Conservation (phyloP, 2,888 invertebrate species). For the Apodemia zela region DNA sequence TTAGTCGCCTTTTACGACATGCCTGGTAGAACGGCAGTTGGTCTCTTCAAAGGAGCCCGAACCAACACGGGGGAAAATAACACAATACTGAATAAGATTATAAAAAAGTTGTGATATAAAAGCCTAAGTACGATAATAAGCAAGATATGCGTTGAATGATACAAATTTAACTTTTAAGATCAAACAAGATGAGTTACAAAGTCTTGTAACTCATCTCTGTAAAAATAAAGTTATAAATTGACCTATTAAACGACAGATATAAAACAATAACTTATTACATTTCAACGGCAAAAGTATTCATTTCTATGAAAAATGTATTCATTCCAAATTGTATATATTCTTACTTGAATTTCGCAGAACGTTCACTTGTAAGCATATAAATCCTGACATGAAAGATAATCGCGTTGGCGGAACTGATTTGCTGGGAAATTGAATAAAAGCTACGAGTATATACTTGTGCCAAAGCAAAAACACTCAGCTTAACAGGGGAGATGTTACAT, state of each 20-base stretch:
- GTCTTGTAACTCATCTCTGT: too few relatives aligned
- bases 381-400: conserved; percentile 73
- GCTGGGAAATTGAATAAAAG: conserved; percentile 76
- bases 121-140: too few relatives aligned
- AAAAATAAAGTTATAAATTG: not conserved
- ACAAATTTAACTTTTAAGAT: not conserved
- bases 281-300: conserved; percentile 8
- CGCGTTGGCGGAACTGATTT: conserved; percentile 76
- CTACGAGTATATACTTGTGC: conserved; percentile 34
- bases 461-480: conserved; percentile 7
- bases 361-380: conserved; percentile 47
- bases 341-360: conserved; percentile 7
- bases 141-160: too few relatives aligned
- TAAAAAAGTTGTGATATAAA: too few relatives aligned
- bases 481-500: conserved; percentile 1
- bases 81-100: too few relatives aligned
- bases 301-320: conserved; percentile 38
- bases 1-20: too few relatives aligned
- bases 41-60: too few relatives aligned
- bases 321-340: conserved; percentile 41
- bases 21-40: too few relatives aligned
- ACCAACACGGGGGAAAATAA: too few relatives aligned
- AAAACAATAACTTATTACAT: not conserved
- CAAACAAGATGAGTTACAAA: not conserved
- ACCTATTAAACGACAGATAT: not conserved